phyloP scores from a whole-genome alignment of 30 jellyfish, hydroid and myxozoan species.

The Chironex yamaguchii region DNA sequence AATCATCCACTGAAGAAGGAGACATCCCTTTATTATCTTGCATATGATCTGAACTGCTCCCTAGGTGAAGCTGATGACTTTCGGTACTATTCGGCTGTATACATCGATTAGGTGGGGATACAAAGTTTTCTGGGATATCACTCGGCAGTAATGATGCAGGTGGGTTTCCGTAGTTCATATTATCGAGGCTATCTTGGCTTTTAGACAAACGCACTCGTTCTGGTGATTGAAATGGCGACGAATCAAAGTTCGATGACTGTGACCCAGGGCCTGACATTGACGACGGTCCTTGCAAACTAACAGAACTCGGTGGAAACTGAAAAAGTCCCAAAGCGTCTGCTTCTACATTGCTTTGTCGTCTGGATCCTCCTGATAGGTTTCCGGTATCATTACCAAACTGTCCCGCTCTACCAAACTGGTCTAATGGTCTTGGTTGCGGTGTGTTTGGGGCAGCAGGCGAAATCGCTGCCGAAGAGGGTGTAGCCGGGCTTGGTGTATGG shows the following conservation, averaged over 20 bases:
- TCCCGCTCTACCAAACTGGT: not conserved
- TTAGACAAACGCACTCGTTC: not conserved
- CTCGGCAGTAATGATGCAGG: not conserved
- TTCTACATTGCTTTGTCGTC: not conserved
- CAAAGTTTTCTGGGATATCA: not conserved
- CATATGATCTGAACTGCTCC: not conserved
- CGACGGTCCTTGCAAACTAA: not conserved
- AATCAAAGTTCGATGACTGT: not conserved
- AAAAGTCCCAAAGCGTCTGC: not conserved
- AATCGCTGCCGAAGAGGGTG: not conserved
- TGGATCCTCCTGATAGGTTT: not conserved
- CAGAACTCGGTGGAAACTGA: not conserved
- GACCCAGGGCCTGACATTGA: not conserved
- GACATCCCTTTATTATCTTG: not conserved
- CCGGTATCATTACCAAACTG: not conserved
- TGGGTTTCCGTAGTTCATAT: not conserved
- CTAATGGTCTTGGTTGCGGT: not conserved
- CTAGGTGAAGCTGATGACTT: not conserved
- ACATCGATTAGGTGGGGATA: not conserved
- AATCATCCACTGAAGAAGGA: not conserved
- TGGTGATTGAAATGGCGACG: not conserved
- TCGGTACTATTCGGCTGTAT: not conserved
- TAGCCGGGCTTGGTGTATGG: not conserved
- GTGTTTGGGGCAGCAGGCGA: not conserved
- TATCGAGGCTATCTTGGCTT: not conserved